These are phyloP conservation scores for Nephrotoma flavescens DNA, from an alignment of 2,888 invertebrate species.

Conservation along the genomic window DNA sequence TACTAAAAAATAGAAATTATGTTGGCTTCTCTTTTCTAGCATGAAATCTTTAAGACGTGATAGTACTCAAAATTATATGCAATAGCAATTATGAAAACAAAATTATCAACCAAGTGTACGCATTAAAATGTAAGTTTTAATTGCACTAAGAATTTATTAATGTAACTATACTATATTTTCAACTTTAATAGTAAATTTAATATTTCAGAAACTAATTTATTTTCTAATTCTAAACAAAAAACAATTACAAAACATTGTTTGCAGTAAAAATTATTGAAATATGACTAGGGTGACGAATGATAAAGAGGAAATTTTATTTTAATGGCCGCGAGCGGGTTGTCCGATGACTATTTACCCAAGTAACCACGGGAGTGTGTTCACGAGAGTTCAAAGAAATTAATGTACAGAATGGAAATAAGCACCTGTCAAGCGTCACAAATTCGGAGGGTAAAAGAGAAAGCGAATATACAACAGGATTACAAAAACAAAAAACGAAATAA, in stretches of 20 bases:
- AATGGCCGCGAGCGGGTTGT: background rate
- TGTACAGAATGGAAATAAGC: no score
- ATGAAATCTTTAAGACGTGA: background rate
- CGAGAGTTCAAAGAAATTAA: no score
- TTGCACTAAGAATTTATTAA: background rate
- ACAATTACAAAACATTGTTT: background rate
- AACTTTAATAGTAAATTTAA: background rate
- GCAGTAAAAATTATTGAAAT: background rate
- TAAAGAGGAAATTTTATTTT: background rate
- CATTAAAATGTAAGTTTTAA: background rate
- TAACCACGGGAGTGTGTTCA: background rate
- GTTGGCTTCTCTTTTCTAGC: background rate
- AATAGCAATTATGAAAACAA: background rate
- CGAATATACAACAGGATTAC: no score
- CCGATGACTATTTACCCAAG: background rate
- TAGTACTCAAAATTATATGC: background rate
- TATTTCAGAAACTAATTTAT: background rate
- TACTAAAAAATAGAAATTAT: background rate
- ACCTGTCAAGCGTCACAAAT: no score
- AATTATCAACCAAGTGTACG: background rate
- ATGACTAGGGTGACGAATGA: background rate
- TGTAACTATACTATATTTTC: background rate
- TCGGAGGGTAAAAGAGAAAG: no score
- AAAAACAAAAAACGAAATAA: no score
- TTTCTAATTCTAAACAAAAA: background rate